Evolutionary conservation across 1,140 invertebrate species (phyloP).

Genomic region (Orchestia grillus): DNA sequence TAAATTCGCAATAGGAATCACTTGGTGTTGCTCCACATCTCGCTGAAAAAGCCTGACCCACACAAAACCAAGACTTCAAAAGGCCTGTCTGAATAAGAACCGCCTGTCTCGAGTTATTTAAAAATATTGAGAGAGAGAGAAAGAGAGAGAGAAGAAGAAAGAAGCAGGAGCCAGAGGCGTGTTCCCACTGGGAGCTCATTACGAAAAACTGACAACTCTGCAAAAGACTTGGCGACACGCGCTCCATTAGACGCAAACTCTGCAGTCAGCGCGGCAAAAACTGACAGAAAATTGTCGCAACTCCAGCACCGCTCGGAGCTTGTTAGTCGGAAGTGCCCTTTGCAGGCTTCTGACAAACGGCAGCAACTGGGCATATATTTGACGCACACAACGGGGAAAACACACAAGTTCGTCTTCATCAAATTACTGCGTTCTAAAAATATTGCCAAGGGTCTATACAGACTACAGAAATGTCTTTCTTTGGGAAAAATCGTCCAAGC

Average conservation of each 20-base stretch:
- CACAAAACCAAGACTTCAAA: background rate
- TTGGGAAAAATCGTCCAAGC: no score
- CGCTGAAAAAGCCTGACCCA: background rate
- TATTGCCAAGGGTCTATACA: no score
- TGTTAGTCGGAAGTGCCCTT: background rate
- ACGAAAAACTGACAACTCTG: conserved; percentile 36
- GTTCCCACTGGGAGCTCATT: background rate
- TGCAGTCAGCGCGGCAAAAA: conserved; percentile 10
- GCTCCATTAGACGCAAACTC: conserved; percentile 33
- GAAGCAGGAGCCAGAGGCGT: background rate
- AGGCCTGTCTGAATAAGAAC: background rate
- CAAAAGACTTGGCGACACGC: conserved; percentile 35
- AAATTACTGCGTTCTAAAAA: no score
- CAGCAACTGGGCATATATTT: no score
- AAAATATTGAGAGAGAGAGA: background rate
- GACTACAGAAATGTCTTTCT: no score
- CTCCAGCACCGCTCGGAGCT: background rate
- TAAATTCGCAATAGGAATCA: background rate
- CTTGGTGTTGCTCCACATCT: background rate
- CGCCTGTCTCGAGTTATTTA: background rate
- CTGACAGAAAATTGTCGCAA: background rate
- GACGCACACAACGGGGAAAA: no score
- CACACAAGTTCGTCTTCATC: no score
- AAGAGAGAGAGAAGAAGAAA: no score
- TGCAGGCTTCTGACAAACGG: background rate